Conservation (phyloP, 2,797 vertebrate species). For the Psittacula derbiana region DNA sequence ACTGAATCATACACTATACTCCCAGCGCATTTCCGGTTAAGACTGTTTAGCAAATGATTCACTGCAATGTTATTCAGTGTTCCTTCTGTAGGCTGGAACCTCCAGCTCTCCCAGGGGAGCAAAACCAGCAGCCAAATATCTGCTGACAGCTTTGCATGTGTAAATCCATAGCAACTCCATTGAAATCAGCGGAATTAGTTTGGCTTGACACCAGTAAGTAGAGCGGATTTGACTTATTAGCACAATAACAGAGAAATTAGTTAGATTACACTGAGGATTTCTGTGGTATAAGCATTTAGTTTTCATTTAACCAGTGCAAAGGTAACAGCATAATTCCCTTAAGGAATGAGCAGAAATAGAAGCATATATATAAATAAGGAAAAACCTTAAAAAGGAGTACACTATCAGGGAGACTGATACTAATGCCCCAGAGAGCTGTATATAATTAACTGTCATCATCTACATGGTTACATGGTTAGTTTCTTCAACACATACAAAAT, state of each 20-base stretch:
- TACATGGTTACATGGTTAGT: constrained; percentile 59
- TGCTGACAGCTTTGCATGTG: background rate
- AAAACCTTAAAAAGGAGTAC: constrained; percentile 43
- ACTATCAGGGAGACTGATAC: constrained; percentile 50
- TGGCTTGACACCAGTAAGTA: constrained; percentile 40
- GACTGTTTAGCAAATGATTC: background rate
- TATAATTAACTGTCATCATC: constrained; percentile 71
- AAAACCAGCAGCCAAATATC: constrained; percentile 18
- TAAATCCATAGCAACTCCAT: constrained; percentile 40
- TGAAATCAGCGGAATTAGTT: constrained; percentile 37
- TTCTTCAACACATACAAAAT: constrained; percentile 60
- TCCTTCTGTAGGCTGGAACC: background rate
- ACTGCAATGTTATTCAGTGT: background rate
- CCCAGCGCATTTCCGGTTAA: background rate
- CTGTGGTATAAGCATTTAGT: constrained; percentile 46
- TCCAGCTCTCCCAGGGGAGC: background rate
- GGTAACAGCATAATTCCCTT: constrained; percentile 33
- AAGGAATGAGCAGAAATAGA: constrained; percentile 27
- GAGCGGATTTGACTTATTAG: constrained; percentile 54
- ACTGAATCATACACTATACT: background rate
- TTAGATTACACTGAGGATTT: constrained; percentile 52
- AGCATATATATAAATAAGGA: background rate
- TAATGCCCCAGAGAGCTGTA: constrained; percentile 58
- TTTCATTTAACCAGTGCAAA: constrained; percentile 49
- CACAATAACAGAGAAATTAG: constrained; percentile 38